Conservation (phyloP, 2,113 vertebrate genomes). For the Pristiophorus japonicus region DNA sequence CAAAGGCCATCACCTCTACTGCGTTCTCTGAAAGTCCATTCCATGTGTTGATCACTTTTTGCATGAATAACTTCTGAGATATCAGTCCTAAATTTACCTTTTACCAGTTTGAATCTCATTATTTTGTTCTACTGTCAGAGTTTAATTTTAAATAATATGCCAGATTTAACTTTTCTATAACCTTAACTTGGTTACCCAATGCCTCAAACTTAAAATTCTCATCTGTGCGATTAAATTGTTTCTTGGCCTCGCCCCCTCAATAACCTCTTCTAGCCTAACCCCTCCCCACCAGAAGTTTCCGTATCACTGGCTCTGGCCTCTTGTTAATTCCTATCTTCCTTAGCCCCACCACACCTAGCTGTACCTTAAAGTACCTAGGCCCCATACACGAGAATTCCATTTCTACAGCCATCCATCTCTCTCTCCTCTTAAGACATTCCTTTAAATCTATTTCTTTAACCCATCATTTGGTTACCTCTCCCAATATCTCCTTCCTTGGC, state of each 20-base stretch:
- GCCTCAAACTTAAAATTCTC: not conserved
- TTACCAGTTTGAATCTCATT: not conserved
- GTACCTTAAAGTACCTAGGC: too few relatives aligned
- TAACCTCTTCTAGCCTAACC: not conserved
- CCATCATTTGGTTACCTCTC: not conserved
- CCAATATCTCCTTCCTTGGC: not conserved
- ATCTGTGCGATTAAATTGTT: not conserved
- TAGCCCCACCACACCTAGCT: not conserved
- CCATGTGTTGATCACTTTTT: not conserved
- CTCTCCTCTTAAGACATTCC: not conserved
- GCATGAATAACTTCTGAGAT: not conserved
- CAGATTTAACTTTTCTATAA: not conserved
- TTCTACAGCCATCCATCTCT: not conserved
- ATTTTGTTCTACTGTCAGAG: not conserved
- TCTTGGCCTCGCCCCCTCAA: not conserved
- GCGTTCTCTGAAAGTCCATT: not conserved
- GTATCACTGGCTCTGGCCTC: not conserved
- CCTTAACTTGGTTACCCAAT: not conserved
- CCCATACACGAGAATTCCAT: not conserved
- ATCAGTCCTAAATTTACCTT: not conserved
- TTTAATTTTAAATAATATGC: not conserved
- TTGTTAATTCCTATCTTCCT: not conserved
- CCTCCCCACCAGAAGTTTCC: too few relatives aligned
- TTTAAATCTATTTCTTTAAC: not conserved
- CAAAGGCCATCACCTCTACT: too few relatives aligned